Base-by-base conservation (phyloP, 2,797 vertebrate species). In the Neosalanx taihuensis region DNA sequence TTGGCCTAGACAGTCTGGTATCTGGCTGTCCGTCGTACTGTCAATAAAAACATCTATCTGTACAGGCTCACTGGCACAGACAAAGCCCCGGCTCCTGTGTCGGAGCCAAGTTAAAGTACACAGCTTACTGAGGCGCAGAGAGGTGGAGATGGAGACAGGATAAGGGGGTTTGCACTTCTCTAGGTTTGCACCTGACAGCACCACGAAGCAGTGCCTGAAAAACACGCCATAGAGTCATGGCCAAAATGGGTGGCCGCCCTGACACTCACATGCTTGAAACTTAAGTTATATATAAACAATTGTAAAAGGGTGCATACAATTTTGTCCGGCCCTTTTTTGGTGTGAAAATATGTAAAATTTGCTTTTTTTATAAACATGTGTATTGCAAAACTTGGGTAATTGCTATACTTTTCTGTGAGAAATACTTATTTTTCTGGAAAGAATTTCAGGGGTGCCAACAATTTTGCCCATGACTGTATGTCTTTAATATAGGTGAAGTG, bases 401-500 rank as follows among this genome's bases (percentile, higher is more conserved):
- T 26, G 23, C 23, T 26, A 26, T 26, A 26, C 23, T 26, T 26
- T 26, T 26, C 23, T 26, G 23, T 26, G 23, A 26, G 23, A 26
- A 26, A 26, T 1, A 26, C 23, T 26, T 26, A 26, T 26, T 26
- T 26, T 26, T 26, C 23, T 26, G 23, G 23, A 26, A 26, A 26
- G 23, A 26, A 26, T 26, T 26, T 26, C 23, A 26, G 23, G 23
- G 23, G 23, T 26, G 23, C 23, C 23, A 26, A 26, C 23, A 26
- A 26, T 26, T 26, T 26, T 26, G 23, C 23, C 23, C 23, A 26
- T 26, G 23, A 26, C 23, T 26, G 23, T 26, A 85, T 78, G 79
- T 72, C 77, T 87, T 89, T 81, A 89, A 88, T 84, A 87, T 77
- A 88, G 76, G 56, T 76, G 62, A 68, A 68, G 77, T 83, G 77